phyloP scores from a whole-genome alignment of 2,797 vertebrate genomes.

The Garrulus glandarius region DNA sequence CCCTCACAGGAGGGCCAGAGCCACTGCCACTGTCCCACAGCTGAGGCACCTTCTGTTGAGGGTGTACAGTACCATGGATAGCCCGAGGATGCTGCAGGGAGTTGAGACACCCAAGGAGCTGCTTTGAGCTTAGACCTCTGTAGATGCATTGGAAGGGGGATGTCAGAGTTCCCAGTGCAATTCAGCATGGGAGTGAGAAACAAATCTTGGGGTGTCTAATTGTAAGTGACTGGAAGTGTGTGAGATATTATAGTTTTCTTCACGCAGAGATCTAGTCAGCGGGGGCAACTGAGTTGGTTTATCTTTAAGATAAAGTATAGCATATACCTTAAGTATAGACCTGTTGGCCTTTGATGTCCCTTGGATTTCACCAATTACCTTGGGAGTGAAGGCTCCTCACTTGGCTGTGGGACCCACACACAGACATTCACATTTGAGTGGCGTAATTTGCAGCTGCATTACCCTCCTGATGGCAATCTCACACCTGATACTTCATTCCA shows the following conservation, averaged over 20 bases:
- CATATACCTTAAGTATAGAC: background rate
- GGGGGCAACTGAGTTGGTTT: background rate
- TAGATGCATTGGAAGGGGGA: background rate
- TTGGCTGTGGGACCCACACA: background rate
- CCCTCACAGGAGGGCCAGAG: background rate
- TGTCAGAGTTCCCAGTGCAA: background rate
- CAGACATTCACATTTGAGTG: background rate
- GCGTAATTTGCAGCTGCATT: background rate
- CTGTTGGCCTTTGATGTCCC: background rate
- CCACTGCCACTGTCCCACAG: rapidly evolving
- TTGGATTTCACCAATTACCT: background rate
- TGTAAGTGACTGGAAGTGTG: background rate
- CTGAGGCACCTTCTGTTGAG: background rate
- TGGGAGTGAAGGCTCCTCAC: background rate
- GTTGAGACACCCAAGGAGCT: background rate
- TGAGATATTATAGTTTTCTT: background rate
- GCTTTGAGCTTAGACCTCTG: background rate
- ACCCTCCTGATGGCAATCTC: background rate
- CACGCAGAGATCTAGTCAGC: background rate
- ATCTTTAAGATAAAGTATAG: background rate
- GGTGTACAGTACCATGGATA: background rate
- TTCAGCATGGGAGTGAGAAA: background rate
- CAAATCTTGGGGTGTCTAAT: background rate
- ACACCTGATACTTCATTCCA: background rate
- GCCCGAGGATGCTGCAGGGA: background rate